phyloP scores from a whole-genome alignment of 2,797 vertebrate species.

The Anguilla marmorata region DNA sequence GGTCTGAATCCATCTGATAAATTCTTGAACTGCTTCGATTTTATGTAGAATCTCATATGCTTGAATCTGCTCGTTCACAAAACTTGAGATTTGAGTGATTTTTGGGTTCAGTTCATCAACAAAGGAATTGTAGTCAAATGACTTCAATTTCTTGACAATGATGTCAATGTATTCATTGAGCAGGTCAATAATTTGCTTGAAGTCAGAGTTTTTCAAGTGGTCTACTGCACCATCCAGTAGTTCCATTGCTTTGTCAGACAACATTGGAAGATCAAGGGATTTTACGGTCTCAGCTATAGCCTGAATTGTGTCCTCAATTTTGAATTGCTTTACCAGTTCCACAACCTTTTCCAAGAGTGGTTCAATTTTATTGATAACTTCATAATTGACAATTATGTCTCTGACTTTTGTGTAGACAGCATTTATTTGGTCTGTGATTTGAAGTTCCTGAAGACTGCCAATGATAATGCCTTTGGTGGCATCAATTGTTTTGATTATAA shows the following conservation, averaged over 20 bases:
- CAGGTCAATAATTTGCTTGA: slow-evolving; percentile 75
- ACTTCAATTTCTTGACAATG: slow-evolving; percentile 71
- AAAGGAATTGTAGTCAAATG: slow-evolving; percentile 83
- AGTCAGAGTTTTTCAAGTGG: slow-evolving; percentile 75
- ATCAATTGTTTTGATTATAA: slow-evolving; percentile 71
- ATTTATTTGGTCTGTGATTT: slow-evolving; percentile 74
- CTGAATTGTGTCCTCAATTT: slow-evolving; percentile 79
- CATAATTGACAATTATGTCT: slow-evolving; percentile 74
- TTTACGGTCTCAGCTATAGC: slow-evolving; percentile 64
- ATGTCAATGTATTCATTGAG: slow-evolving; percentile 76
- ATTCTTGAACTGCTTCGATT: slow-evolving; percentile 70
- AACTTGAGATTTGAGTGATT: slow-evolving; percentile 71
- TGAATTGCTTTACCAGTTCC: slow-evolving; percentile 77
- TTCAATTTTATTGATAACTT: slow-evolving; percentile 77
- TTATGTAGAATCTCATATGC: slow-evolving; percentile 83
- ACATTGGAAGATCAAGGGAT: slow-evolving; percentile 72
- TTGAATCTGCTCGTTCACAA: slow-evolving; percentile 80
- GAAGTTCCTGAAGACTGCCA: slow-evolving; percentile 69
- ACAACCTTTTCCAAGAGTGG: slow-evolving; percentile 78
- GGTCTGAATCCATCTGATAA: slow-evolving; percentile 73
- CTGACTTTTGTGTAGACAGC: slow-evolving; percentile 64
- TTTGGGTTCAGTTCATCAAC: slow-evolving; percentile 75
- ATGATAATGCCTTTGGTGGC: slow-evolving; percentile 68
- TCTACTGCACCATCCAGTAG: slow-evolving; percentile 70
- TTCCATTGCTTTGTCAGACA: slow-evolving; percentile 64